Conservation (phyloP, 30 jellyfish, hydroid and myxozoan genomes). For the Chrysaora quinquecirrha region DNA sequence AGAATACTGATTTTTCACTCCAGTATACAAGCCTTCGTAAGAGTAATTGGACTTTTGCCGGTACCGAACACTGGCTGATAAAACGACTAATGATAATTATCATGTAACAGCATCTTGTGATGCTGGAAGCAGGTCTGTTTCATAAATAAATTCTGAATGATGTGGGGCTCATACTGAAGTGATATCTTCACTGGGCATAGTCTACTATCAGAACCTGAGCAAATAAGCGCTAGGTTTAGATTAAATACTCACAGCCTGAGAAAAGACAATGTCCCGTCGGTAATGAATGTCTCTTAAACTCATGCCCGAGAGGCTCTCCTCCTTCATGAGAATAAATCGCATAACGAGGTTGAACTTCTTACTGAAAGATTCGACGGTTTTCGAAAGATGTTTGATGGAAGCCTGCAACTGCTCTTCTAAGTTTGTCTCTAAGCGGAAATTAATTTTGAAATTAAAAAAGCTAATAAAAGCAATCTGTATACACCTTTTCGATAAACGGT, state of each 20-base stretch:
- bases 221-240: no score
- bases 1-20: no score
- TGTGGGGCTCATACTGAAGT: no score
- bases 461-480: background rate
- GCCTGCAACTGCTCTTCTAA: background rate
- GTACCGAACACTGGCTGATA: no score
- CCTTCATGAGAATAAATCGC: constrained; percentile 81
- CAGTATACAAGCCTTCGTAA: no score
- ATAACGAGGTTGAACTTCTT: constrained; percentile 42
- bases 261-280: constrained; percentile 88
- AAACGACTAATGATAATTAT: no score
- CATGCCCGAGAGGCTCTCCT: constrained; percentile 27
- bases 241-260: constrained; percentile 83
- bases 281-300: constrained; percentile 58
- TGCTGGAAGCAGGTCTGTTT: no score
- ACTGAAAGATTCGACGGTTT: constrained; percentile 47
- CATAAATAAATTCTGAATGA: no score
- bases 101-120: no score
- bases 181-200: no score
- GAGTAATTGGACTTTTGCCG: no score
- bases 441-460: background rate
- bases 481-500: background rate
- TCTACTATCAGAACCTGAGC: no score
- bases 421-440: background rate
- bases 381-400: constrained; percentile 15